Conservation (phyloP, 2,113 vertebrate species). For the Lamprotornis superbus region DNA sequence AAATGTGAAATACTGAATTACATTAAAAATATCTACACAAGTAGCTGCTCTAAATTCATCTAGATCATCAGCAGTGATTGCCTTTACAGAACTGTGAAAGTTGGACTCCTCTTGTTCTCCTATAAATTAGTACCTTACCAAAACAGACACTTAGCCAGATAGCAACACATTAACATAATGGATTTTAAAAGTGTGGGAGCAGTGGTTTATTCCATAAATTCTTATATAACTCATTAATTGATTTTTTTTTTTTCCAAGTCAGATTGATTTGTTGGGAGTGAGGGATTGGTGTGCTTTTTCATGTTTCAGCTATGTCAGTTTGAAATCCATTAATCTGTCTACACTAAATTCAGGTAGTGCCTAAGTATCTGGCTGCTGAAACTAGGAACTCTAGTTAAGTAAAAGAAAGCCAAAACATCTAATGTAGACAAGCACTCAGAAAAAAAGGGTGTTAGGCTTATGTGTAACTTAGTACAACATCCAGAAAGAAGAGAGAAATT, state of each 20-base stretch:
- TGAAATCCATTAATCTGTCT: background rate
- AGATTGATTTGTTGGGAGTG: background rate
- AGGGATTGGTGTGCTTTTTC: background rate
- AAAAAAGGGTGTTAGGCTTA: background rate
- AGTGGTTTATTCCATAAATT: background rate
- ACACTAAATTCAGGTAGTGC: background rate
- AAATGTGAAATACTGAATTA: background rate
- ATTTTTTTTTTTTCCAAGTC: background rate
- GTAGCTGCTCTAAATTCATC: background rate
- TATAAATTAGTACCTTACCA: background rate
- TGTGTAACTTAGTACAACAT: background rate
- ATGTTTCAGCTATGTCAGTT: background rate
- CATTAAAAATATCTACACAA: background rate
- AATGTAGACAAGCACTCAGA: background rate
- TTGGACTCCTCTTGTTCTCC: background rate
- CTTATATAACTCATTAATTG: background rate
- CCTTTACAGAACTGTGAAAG: background rate
- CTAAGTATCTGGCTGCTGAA: background rate
- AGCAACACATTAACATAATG: background rate
- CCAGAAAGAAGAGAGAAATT: background rate
- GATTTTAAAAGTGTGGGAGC: background rate
- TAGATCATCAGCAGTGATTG: background rate
- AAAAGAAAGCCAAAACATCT: background rate
- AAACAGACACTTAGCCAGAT: background rate
- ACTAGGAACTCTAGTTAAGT: background rate